A percentile compares a stretch with the other conserved stretches of the same genome.
phyloP scores from a whole-genome alignment of 2,888 invertebrate genomes.

The Sinhomidia bicolor region DNA sequence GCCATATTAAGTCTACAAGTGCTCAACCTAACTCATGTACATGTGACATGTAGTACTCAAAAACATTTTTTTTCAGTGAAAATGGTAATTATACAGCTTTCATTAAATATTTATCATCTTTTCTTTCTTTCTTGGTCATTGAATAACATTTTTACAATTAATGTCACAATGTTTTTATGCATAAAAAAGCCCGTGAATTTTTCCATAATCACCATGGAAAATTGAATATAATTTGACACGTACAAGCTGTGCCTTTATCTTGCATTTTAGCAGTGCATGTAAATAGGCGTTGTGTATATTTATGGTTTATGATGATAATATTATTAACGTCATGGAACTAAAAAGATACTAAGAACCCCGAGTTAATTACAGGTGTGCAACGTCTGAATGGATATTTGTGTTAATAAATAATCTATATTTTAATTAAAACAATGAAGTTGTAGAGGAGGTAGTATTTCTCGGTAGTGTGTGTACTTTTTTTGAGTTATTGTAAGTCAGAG shows the following conservation, averaged over 20 bases:
- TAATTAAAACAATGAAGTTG: too few relatives aligned
- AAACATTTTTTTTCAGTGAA: conserved; percentile 43
- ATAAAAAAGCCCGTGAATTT: neutral
- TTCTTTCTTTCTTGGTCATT: conserved; percentile 12
- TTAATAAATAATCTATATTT: too few relatives aligned
- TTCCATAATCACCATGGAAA: neutral
- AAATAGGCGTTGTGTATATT: too few relatives aligned
- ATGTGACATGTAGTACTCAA: conserved; percentile 60
- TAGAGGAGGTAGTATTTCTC: too few relatives aligned
- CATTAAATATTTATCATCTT: conserved; percentile 51
- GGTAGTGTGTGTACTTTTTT: too few relatives aligned
- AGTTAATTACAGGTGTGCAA: too few relatives aligned
- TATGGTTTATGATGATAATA: neutral
- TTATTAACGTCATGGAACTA: conserved; percentile 23
- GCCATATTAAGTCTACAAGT: neutral
- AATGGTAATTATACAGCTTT: conserved; percentile 23
- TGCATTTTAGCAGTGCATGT: neutral
- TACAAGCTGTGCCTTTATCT: neutral
- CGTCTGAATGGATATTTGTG: too few relatives aligned
- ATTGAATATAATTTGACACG: conserved; percentile 10
- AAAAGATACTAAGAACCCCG: too few relatives aligned
- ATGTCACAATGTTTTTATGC: conserved; percentile 60
- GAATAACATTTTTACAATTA: conserved; percentile 51
- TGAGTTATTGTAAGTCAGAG: too few relatives aligned
- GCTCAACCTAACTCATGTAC: conserved; percentile 31